Evolutionary conservation across 1,140 invertebrate genomes (phyloP).

Genomic region (Diorhabda sublineata): DNA sequence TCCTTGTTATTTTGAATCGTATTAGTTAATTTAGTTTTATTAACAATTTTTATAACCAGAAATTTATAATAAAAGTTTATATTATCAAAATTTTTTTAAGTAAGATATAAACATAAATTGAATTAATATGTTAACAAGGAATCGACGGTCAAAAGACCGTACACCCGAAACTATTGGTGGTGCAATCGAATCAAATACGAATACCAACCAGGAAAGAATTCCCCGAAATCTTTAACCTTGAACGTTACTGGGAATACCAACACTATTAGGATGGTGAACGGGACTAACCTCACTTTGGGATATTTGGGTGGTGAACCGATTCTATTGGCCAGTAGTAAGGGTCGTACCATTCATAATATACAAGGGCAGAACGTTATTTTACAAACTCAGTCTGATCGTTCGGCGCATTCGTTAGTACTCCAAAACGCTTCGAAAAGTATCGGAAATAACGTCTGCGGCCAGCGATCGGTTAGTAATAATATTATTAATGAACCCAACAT

Average conservation of each 20-base stretch:
- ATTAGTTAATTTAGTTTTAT: too few species aligned
- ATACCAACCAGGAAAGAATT: slow-evolving; percentile 26
- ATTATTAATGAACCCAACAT: slow-evolving; percentile 40
- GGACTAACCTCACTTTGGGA: slow-evolving; percentile 50
- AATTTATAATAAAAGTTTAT: too few species aligned
- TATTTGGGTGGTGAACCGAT: slow-evolving; percentile 63
- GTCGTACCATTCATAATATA: slow-evolving; percentile 46
- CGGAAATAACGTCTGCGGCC: slow-evolving; percentile 22
- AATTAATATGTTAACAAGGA: slow-evolving; percentile 19
- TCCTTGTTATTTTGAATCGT: neutral
- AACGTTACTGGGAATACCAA: slow-evolving; percentile 31
- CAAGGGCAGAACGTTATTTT: slow-evolving; percentile 46
- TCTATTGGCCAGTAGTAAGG: slow-evolving; percentile 57
- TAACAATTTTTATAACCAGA: too few species aligned
- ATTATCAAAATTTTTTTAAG: too few species aligned
- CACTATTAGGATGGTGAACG: slow-evolving; percentile 54
- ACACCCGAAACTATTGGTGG: slow-evolving; percentile 34
- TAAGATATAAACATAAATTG: too few species aligned
- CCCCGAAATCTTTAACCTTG: slow-evolving; percentile 30
- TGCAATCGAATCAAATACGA: slow-evolving; percentile 38
- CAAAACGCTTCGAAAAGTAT: slow-evolving; percentile 27
- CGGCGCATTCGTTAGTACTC: slow-evolving; percentile 43
- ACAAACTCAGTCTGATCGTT: slow-evolving; percentile 35
- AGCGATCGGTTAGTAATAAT: slow-evolving; percentile 27
- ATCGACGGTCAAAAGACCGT: slow-evolving; percentile 39